These are phyloP conservation scores for Mormyrus hasselquistii DNA, from an alignment of 2,797 vertebrate species.

Conservation along the genomic window DNA sequence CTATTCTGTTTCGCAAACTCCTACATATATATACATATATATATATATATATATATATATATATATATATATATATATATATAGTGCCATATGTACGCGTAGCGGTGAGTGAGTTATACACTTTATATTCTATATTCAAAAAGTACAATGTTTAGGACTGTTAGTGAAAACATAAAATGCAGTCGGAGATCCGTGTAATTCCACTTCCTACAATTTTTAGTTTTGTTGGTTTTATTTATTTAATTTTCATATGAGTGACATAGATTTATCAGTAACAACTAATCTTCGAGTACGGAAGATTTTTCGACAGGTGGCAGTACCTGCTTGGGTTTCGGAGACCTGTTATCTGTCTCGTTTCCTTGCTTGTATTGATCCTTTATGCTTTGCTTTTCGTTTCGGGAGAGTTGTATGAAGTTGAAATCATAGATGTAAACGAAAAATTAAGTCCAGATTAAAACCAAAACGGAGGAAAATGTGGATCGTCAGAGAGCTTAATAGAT, in stretches of 20 bases:
- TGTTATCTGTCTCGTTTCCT: not conserved
- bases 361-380: not conserved
- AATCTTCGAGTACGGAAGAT: not conserved
- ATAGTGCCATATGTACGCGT: not conserved
- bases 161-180: not conserved
- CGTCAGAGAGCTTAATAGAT: not conserved
- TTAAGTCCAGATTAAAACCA: not conserved
- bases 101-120: not conserved
- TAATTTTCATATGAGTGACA: not conserved
- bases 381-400: not conserved
- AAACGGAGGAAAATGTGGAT: not conserved
- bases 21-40: too few relatives aligned
- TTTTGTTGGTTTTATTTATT: not conserved
- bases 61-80: not conserved
- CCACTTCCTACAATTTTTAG: not conserved
- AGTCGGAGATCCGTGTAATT: not conserved
- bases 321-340: not conserved
- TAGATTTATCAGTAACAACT: not conserved
- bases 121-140: not conserved
- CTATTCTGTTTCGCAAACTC: too few relatives aligned
- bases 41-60: not conserved
- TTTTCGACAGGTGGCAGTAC: not conserved
- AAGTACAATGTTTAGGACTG: not conserved
- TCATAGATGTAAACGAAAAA: not conserved
- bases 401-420: not conserved